phyloP scores from a whole-genome alignment of 2,888 invertebrate genomes.

The Troilus luridus region DNA sequence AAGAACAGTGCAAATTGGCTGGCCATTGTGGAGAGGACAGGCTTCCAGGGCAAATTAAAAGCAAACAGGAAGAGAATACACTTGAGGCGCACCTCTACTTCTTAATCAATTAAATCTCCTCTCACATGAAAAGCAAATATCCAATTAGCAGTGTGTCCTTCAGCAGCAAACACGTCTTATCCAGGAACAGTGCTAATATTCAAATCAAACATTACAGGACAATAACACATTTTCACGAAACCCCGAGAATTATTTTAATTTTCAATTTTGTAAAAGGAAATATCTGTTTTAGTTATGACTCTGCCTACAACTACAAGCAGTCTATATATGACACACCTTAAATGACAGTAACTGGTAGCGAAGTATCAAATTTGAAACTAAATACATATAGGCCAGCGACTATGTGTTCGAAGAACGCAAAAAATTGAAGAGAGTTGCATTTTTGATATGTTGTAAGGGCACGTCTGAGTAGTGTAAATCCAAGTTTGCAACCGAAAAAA shows the following conservation, averaged over 20 bases:
- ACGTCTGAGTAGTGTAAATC: too few relatives aligned
- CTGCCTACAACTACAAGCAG: too few relatives aligned
- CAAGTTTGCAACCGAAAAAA: too few relatives aligned
- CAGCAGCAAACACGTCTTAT: background rate
- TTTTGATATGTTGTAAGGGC: too few relatives aligned
- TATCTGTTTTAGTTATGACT: too few relatives aligned
- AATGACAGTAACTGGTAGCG: too few relatives aligned
- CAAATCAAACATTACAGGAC: background rate
- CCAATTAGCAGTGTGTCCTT: background rate
- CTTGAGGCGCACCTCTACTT: background rate
- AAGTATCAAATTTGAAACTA: too few relatives aligned
- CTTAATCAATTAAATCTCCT: conserved; percentile 37
- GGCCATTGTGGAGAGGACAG: background rate
- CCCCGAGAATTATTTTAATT: background rate
- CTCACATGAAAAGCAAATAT: conserved; percentile 35
- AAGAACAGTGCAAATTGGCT: background rate
- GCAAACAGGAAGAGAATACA: conserved; percentile 8
- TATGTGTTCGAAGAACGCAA: too few relatives aligned
- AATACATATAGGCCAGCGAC: too few relatives aligned
- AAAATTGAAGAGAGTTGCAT: too few relatives aligned
- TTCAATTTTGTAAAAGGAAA: background rate
- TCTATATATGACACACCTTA: too few relatives aligned
- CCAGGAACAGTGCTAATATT: background rate
- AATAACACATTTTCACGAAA: background rate
- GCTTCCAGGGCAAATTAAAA: conserved; percentile 8